Evolutionary conservation across 1,140 invertebrate genomes (phyloP).

Genomic region (Drosophila oshimai): DNA sequence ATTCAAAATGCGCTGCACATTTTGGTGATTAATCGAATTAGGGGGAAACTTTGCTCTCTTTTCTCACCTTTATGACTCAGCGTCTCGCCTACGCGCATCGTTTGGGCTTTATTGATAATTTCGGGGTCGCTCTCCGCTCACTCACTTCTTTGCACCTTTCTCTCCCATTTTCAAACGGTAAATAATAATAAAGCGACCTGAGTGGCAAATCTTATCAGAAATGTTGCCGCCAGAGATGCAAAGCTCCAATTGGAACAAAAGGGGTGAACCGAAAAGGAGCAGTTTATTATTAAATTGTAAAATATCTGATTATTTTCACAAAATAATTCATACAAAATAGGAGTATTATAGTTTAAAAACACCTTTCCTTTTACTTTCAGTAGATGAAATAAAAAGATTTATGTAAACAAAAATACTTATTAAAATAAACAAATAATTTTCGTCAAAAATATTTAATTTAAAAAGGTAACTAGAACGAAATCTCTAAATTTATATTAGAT

Average conservation of each 20-base stretch:
- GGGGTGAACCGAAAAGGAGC: neutral
- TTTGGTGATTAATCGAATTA: slow-evolving; percentile 61
- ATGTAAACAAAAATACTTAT: too few species aligned
- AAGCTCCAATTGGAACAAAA: slow-evolving; percentile 1
- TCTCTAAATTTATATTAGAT: too few species aligned
- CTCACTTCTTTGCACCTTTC: neutral
- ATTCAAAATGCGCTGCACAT: slow-evolving; percentile 21
- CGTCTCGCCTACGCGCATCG: slow-evolving; percentile 23
- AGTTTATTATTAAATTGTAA: neutral
- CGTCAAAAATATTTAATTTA: too few species aligned
- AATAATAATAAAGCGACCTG: slow-evolving; percentile 25
- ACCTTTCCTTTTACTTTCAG: too few species aligned
- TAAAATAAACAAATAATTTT: too few species aligned
- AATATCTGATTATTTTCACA: neutral
- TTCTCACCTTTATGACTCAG: slow-evolving; percentile 58
- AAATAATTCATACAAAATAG: too few species aligned
- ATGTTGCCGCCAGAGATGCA: slow-evolving; percentile 4
- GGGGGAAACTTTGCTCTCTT: slow-evolving; percentile 26
- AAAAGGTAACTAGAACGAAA: too few species aligned
- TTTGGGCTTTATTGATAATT: slow-evolving; percentile 21
- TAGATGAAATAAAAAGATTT: too few species aligned
- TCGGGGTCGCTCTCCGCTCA: neutral
- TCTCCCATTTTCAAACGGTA: slow-evolving; percentile 15
- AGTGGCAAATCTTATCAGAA: slow-evolving; percentile 26
- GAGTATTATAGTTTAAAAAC: too few species aligned